Evolutionary conservation across 2,113 vertebrate genomes (phyloP), one percentile per base, ranked within the genome.

Genomic region (Oryzias celebensis): DNA sequence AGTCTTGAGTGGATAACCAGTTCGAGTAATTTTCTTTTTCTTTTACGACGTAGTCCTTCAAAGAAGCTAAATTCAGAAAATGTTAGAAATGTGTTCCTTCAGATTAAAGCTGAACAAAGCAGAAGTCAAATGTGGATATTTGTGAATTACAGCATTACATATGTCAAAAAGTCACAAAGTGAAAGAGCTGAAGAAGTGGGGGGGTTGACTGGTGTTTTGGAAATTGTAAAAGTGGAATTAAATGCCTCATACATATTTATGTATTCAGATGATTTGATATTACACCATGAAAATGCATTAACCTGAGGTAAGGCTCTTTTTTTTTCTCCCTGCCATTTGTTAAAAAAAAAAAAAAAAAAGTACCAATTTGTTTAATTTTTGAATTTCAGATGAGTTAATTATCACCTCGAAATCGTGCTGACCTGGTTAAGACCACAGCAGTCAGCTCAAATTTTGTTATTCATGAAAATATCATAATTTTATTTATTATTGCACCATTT

Each of bases 1-100:
- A 75, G 67, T 86, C 71, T 83, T 77, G 75, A 87, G 85, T 82
- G 79, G 59, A 78, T 84, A 78, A 79, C 73, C 60, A 68, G 64
- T 85, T 71, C 78, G 75, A 84, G 72, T 83, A 67, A 81, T 88
- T 81, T 76, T 68, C 78, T 75, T 71, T 60, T 71, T 58, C 76
- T 73, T 59, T 15, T 65, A 22, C 71, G 80, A 71, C 63, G 73
- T 79, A 74, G 56, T 60, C 48, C 44, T 44, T 48, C 66, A 65
- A 50, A 55, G 64, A 61, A 52, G 55, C 47, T 73, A 63, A 42
- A 57, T 70, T 73, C 70, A 36, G 31, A 8, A 36, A 36, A 36
- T 36, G 1, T 42, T 48, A 24, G 48, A 41, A 59, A 48, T 59
- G 69, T 56, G 15, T 16, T 41, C 53, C n/a, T 53, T 58, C 51